A percentile compares a stretch with the other conserved stretches of the same genome.
phyloP scores from a whole-genome alignment of 2,797 vertebrate species.

The Falco novaeseelandiae region DNA sequence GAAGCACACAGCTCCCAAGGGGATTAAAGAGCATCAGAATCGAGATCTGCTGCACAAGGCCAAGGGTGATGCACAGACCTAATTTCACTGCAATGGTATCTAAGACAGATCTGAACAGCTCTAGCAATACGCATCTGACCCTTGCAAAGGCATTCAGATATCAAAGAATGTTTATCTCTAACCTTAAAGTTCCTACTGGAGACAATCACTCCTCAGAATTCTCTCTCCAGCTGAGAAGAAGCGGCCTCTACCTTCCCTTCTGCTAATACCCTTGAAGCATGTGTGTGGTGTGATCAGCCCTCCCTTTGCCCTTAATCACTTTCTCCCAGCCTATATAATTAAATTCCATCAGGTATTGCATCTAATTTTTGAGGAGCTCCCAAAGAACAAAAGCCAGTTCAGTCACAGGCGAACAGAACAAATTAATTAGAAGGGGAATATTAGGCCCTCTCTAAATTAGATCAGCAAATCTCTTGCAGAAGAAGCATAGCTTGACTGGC shows the following conservation, averaged over 20 bases:
- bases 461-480: constrained; percentile 3
- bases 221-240: background rate
- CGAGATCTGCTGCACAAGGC: background rate
- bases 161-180: background rate
- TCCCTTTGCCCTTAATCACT: constrained; percentile 44
- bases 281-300: background rate
- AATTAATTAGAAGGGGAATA: constrained; percentile 56
- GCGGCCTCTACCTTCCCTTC: background rate
- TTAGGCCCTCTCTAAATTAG: constrained; percentile 19
- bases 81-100: background rate
- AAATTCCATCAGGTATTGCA: constrained; percentile 56
- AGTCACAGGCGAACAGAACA: background rate
- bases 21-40: background rate
- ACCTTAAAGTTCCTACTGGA: background rate
- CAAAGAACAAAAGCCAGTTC: constrained; percentile 34
- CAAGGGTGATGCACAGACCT: background rate
- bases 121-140: background rate
- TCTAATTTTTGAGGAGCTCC: constrained; percentile 53
- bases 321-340: constrained; percentile 47
- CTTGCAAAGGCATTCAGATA: background rate
- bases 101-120: background rate
- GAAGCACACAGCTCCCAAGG: background rate
- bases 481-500: background rate
- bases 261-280: background rate
- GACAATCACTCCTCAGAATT: background rate